Conservation (phyloP, 2,797 vertebrate genomes). For the Nannoperca australis region DNA sequence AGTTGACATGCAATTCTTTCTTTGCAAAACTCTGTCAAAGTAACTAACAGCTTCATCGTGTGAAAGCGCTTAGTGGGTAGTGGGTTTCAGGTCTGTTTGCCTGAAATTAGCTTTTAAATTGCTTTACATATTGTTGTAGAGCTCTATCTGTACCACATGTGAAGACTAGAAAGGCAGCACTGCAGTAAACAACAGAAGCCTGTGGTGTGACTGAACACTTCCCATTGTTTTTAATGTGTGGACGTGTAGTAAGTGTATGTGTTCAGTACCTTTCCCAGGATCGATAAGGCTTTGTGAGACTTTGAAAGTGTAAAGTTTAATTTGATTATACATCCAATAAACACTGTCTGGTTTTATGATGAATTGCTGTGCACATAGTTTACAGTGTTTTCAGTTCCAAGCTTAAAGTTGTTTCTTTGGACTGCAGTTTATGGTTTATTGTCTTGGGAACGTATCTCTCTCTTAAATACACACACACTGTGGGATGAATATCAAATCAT, state of each 20-base stretch:
- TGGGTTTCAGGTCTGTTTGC: background rate
- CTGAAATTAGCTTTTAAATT: conserved; percentile 38
- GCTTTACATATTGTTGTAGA: background rate
- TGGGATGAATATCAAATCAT: too few relatives aligned
- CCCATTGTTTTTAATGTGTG: conserved; percentile 1
- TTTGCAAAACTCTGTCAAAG: background rate
- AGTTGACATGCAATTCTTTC: conserved; percentile 3
- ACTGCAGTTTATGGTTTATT: conserved; percentile 14
- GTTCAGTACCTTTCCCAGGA: conserved; percentile 12
- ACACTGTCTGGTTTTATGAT: conserved; percentile 24
- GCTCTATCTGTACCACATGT: conserved; percentile 8
- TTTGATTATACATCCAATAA: conserved; percentile 28
- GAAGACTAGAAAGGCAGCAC: background rate
- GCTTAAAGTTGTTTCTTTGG: conserved; percentile 1
- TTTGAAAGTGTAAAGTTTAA: conserved; percentile 31
- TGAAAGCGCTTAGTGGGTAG: background rate
- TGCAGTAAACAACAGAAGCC: conserved; percentile 20
- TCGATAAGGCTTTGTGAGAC: conserved; percentile 45
- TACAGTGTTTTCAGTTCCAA: conserved; percentile 2
- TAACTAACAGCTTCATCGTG: background rate
- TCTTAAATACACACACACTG: background rate
- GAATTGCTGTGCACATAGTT: conserved; percentile 10
- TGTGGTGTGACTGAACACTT: background rate
- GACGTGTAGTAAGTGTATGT: background rate
- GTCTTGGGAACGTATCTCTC: background rate